Evolutionary conservation across 2,888 invertebrate genomes (phyloP), one percentile per base, ranked within the genome.

Genomic region (Pandemis cinnamomeana): DNA sequence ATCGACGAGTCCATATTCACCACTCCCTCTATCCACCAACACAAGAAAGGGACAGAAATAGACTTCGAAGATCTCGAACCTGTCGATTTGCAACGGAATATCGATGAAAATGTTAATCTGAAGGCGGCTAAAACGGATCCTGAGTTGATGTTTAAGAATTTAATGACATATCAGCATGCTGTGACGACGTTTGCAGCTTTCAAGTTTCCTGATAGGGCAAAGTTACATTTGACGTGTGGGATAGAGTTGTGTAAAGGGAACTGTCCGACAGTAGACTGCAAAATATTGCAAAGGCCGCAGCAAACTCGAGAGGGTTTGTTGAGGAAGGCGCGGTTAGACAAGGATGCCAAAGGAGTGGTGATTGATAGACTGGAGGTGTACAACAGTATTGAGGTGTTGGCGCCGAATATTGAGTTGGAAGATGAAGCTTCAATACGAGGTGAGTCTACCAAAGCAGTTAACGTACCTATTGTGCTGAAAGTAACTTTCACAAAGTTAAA

Each of bases 151-250:
- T 88, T 92, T 41, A 93, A 90, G 79, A 91, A 92, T 80, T 91
- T 94, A 46, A 95, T 95, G 94, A 92, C 91, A 0, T 94, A 93
- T 75, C 93, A 94, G 79, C 93, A 94, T 77, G 95, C 94, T 2
- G 83, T 93, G 1, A 94, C 97, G 0, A 96, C 96, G 20, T 97
- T 97, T 90, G 96, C 96, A 0, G 97, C 97, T 5, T 97, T 97
- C 83, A 97, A 97, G 83, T 97, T 97, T 88, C 97, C 97, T 5
- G 97, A 97, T 83, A 94, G 97, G 77, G 96, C 97, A 76, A 95
- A 96, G 76, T 89, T 97, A 58, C 97, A 97, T 87, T 91, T 97
- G 63, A 96, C 96, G n/a, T 97, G 97, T 87, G 95, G 95, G 20
- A 95, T 97, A 61, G 96, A 97, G 80, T 89, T 97, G n/a, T 97